These are phyloP conservation scores for Eubucco bourcierii DNA, from an alignment of 2,113 vertebrate species.

Conservation along the genomic window DNA sequence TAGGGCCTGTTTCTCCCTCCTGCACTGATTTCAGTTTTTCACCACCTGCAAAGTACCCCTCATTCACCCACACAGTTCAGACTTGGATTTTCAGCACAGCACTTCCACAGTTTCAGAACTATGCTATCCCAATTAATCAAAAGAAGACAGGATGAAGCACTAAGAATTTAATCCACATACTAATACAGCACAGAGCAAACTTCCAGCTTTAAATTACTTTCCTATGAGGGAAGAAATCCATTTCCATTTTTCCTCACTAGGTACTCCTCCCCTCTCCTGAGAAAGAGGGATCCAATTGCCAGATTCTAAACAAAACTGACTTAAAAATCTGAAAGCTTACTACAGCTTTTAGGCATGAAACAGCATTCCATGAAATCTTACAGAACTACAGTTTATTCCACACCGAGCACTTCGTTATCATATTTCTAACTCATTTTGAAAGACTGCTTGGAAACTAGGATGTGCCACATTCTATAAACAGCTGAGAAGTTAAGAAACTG, in stretches of 20 bases:
- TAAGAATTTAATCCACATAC: neutral
- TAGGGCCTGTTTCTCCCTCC: neutral
- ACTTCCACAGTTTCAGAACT: neutral
- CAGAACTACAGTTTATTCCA: neutral
- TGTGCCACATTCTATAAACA: neutral
- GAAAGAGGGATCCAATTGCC: neutral
- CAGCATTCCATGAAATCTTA: neutral
- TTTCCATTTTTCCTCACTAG: neutral
- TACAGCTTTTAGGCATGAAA: neutral
- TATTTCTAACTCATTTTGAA: neutral
- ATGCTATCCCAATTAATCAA: neutral
- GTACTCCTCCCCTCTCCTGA: neutral
- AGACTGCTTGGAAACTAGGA: neutral
- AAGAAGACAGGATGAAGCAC: neutral
- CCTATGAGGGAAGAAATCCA: neutral
- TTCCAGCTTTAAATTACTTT: neutral
- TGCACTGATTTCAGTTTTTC: neutral
- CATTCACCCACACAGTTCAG: neutral
- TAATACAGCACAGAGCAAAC: neutral
- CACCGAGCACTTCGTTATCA: rapidly evolving
- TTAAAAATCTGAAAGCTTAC: neutral
- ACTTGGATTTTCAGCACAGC: rapidly evolving
- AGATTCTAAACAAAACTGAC: neutral
- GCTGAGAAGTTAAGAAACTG: neutral
- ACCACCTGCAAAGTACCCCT: neutral